Evolutionary conservation across 2,113 vertebrate species (phyloP).

Genomic region (Rhynchomys soricoides): DNA sequence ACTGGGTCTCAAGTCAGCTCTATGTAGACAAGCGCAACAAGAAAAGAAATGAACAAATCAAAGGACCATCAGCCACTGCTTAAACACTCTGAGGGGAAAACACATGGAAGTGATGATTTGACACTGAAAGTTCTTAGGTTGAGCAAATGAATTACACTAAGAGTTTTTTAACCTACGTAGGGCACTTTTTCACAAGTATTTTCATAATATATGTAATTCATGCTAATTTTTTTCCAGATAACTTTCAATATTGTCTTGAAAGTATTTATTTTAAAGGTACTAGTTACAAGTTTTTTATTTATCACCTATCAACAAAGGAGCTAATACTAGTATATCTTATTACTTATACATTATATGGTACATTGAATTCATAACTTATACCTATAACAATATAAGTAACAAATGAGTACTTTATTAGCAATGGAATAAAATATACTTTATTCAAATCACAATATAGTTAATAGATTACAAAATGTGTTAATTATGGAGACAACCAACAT

Average conservation of each 20-base stretch:
- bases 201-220: neutral
- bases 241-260: neutral
- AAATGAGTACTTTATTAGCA: neutral
- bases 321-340: neutral
- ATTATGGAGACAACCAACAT: rapidly evolving
- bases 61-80: neutral
- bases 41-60: slow-evolving; percentile 56
- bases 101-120: neutral
- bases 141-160: neutral
- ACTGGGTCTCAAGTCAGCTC: slow-evolving; percentile 63
- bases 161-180: neutral
- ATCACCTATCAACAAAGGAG: neutral
- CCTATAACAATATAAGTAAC: neutral
- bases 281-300: rapidly evolving
- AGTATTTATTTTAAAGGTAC: neutral
- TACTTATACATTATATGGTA: neutral
- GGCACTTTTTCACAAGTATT: neutral
- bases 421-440: neutral
- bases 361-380: neutral
- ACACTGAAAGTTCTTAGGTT: neutral
- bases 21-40: slow-evolving; percentile 45
- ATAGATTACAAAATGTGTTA: neutral
- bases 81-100: neutral
- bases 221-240: neutral
- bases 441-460: neutral